Evolutionary conservation across 1,140 invertebrate species (phyloP), one percentile per base, ranked within the genome.

Genomic region (Philaenus spumarius): DNA sequence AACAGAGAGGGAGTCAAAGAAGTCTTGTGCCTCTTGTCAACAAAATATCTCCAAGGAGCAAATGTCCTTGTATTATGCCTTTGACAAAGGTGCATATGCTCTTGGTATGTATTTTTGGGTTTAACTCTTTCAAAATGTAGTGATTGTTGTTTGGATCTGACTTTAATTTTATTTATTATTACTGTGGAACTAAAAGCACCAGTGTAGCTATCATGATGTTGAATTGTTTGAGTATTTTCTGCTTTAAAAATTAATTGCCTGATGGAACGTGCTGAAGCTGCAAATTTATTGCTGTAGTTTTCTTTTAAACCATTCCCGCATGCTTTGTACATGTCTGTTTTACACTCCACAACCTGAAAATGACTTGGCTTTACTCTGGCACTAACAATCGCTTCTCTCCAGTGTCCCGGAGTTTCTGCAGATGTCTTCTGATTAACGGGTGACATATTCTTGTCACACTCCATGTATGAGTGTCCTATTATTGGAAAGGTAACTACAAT

Each of bases 391-490:
- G 51, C 58, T 7, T 61, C 48, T 43, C 45, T 20, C 55, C 60
- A 61, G 22, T 55, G 55, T 35, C 35, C 35, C 26, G 55, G 59
- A 12, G 52, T 60, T 55, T 54, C 60, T 11, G 45, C 55, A 30
- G 42, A 34, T 6, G 57, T 42, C 24, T 43, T 61, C 35, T 47
- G 43, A 17, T 61, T 61, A 7, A 61, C 14, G 15, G 55, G 30
- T 14, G 24, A 43, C 39, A 61, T 39, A 22, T 58, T 53, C 42
- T 55, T 63, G 35, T 64, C 59, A 12, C 59, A 55, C 24, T 61
- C 58, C 26, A 63, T 55, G 45, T 65, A 65, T 2, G 61, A 65
- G 34, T 65, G 58, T 22, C 61, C 63, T 55, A 58, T 42, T 30
- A 63, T 60, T 17, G 58, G 58, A 52, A 57, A 63, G 17, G 53